A percentile compares a stretch with the other conserved stretches of the same genome.
These are phyloP conservation scores for Mechanitis messenoides DNA, from an alignment of 2,888 invertebrate genomes.

Conservation along the genomic window DNA sequence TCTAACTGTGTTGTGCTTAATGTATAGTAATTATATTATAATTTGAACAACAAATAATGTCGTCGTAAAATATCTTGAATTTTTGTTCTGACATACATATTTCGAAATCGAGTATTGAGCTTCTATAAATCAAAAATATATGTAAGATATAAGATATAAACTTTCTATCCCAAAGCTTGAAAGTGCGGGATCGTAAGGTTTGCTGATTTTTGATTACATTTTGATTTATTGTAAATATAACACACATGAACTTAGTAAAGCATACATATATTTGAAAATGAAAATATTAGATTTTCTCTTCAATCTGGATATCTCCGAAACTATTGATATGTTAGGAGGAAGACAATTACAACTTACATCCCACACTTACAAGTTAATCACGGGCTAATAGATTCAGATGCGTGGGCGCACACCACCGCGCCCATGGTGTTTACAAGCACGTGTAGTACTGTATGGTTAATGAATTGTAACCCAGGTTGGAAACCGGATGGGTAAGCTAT, in stretches of 20 bases:
- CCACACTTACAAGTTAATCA: constrained; percentile 69
- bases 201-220: not conserved
- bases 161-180: constrained; percentile 14
- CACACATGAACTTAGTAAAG: too few relatives aligned
- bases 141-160: not conserved
- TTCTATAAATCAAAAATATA: not conserved
- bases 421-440: constrained; percentile 33
- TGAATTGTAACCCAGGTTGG: too few relatives aligned
- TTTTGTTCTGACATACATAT: too few relatives aligned
- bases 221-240: not conserved
- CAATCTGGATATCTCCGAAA: constrained; percentile 39
- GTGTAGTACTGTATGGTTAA: too few relatives aligned
- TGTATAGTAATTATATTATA: constrained; percentile 2
- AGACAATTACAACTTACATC: constrained; percentile 48
- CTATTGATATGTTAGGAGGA: constrained; percentile 35
- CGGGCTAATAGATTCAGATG: constrained; percentile 55
- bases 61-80: not conserved
- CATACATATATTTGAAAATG: too few relatives aligned
- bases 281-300: too few relatives aligned
- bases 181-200: not conserved
- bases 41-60: not conserved
- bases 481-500: too few relatives aligned
- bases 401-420: constrained; percentile 52
- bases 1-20: constrained; percentile 9
- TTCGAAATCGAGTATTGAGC: too few relatives aligned